phyloP scores from a whole-genome alignment of 2,113 vertebrate species.

The Lophius piscatorius region DNA sequence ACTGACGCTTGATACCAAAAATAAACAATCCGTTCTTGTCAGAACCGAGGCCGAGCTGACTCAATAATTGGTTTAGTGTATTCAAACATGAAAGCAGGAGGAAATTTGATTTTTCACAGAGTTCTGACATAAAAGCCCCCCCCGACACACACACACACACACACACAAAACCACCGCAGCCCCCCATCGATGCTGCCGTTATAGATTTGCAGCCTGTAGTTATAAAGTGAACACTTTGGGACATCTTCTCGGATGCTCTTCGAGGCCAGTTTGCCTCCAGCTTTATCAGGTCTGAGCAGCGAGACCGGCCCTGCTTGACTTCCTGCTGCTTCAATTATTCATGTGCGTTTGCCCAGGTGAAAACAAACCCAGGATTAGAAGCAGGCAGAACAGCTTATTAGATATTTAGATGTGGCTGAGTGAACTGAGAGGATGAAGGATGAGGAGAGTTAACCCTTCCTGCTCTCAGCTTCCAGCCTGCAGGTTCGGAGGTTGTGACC shows the following conservation, averaged over 20 bases:
- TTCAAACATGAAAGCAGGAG: too few species aligned
- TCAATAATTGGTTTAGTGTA: too few species aligned
- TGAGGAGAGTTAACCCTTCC: conserved; percentile 25
- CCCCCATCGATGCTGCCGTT: conserved; percentile 52
- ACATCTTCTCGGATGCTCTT: conserved; percentile 67
- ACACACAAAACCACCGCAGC: too few species aligned
- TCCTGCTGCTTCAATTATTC: conserved; percentile 69
- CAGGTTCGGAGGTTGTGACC: too few species aligned
- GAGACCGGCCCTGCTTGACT: conserved; percentile 40
- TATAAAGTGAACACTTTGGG: conserved; percentile 73
- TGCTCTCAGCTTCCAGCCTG: too few species aligned
- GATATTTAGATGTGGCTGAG: conserved; percentile 57
- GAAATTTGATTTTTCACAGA: too few species aligned
- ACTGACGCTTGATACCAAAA: too few species aligned
- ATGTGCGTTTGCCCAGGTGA: conserved; percentile 75
- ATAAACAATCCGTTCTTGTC: too few species aligned
- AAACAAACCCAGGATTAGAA: conserved; percentile 63
- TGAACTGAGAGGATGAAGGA: conserved; percentile 25
- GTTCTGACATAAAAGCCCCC: background rate
- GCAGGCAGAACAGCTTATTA: conserved; percentile 60
- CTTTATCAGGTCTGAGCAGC: conserved; percentile 70
- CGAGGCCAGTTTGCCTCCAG: conserved; percentile 61
- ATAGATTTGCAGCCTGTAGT: conserved; percentile 55
- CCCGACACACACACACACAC: too few species aligned
- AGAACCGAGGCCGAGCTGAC: too few species aligned